Evolutionary conservation across 2,113 vertebrate species (phyloP).

Genomic region (Lota lota): DNA sequence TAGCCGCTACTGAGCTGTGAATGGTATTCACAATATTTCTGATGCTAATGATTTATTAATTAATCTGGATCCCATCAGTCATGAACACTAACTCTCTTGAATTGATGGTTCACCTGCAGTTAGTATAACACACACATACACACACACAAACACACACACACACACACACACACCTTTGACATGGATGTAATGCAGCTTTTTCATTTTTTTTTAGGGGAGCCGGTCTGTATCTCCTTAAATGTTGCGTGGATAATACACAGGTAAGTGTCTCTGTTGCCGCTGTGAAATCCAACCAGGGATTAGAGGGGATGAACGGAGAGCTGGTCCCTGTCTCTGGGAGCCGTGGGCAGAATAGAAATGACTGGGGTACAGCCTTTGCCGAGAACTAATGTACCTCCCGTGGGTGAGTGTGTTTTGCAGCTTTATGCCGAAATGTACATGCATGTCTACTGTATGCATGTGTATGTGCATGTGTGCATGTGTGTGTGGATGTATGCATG

Average conservation of each 20-base stretch:
- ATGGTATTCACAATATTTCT: too few species aligned
- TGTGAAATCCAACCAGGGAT: not conserved
- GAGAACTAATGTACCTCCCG: slow-evolving; percentile 13
- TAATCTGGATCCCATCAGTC: too few species aligned
- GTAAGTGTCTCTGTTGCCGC: not conserved
- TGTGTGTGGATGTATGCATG: not conserved
- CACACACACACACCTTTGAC: too few species aligned
- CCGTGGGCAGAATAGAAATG: slow-evolving; percentile 27
- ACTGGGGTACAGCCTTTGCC: slow-evolving; percentile 34
- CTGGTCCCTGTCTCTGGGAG: slow-evolving; percentile 27
- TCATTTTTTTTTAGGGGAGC: too few species aligned
- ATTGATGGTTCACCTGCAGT: too few species aligned
- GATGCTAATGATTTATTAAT: too few species aligned
- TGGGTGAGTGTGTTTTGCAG: not conserved
- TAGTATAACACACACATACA: too few species aligned
- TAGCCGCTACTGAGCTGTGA: too few species aligned
- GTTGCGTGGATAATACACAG: not conserved
- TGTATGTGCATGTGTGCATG: not conserved
- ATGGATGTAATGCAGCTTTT: too few species aligned
- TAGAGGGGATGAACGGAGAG: slow-evolving; percentile 23
- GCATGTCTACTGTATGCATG: not conserved
- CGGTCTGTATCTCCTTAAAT: not conserved
- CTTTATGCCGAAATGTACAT: not conserved
- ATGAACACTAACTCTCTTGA: too few species aligned
- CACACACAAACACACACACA: too few species aligned